These are phyloP conservation scores for Oedothorax gibbosus DNA, from an alignment of 1,140 invertebrate genomes.

Conservation along the genomic window DNA sequence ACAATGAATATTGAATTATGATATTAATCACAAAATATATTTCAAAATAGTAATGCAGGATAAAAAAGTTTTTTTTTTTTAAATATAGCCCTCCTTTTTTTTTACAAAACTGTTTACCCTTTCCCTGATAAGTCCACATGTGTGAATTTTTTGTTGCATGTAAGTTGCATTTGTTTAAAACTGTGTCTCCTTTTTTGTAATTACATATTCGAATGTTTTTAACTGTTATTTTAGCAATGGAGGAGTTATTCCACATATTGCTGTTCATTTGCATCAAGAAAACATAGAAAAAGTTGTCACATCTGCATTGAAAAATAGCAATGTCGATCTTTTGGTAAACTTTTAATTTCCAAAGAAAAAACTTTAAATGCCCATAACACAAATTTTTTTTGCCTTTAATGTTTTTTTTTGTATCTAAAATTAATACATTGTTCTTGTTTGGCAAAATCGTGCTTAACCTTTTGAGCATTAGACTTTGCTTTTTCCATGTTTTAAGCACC, in stretches of 20 bases:
- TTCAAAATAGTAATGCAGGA: background rate
- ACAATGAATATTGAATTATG: too few species aligned
- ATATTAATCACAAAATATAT: too few species aligned
- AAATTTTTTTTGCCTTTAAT: too few species aligned
- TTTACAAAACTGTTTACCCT: background rate
- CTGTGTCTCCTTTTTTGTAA: background rate
- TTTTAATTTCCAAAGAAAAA: too few species aligned
- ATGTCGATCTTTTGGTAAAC: conserved; percentile 28
- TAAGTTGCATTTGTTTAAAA: background rate
- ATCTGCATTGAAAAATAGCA: conserved; percentile 73
- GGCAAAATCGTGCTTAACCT: too few species aligned
- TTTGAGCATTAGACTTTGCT: too few species aligned
- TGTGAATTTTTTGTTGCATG: too few species aligned
- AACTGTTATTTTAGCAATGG: conserved; percentile 77
- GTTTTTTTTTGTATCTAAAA: too few species aligned
- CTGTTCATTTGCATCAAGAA: conserved; percentile 82
- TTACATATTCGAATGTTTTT: background rate
- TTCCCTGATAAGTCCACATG: too few species aligned
- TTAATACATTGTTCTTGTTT: too few species aligned
- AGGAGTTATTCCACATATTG: conserved; percentile 90
- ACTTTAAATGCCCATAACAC: too few species aligned
- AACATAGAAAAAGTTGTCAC: conserved; percentile 83
- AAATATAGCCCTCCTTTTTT: background rate
- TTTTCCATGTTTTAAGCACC: too few species aligned
- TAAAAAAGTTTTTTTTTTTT: background rate